A percentile compares a stretch with the other conserved stretches of the same genome.
phyloP scores from a whole-genome alignment of 2,888 invertebrate species.

The Clitarchus hookeri region DNA sequence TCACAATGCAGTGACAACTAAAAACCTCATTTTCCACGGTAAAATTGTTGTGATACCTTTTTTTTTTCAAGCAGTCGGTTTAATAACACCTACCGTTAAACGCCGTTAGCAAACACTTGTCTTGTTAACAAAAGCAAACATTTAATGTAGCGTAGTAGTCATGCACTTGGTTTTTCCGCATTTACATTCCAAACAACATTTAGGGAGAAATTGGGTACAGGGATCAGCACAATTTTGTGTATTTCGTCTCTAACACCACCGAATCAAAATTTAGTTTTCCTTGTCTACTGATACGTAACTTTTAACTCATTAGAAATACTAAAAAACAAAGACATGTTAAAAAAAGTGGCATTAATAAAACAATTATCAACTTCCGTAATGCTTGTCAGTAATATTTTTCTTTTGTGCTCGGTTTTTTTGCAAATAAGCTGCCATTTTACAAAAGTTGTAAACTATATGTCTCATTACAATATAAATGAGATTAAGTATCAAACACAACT shows the following conservation, averaged over 20 bases:
- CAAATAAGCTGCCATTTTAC: not conserved
- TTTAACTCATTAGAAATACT: not conserved
- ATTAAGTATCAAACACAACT: constrained; percentile 6
- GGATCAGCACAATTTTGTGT: not conserved
- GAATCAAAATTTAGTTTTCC: not conserved
- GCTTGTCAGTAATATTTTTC: not conserved
- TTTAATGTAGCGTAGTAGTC: too few relatives aligned
- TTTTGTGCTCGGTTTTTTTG: not conserved
- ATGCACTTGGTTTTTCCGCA: too few relatives aligned
- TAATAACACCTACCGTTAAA: too few relatives aligned
- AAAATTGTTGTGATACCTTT: too few relatives aligned
- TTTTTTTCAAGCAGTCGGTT: too few relatives aligned
- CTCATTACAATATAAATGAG: not conserved
- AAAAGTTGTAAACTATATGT: not conserved
- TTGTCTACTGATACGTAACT: not conserved
- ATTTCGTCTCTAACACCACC: not conserved
- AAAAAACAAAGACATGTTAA: not conserved
- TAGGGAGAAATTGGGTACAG: not conserved
- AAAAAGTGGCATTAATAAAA: too few relatives aligned
- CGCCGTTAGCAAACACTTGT: too few relatives aligned
- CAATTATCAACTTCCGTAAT: too few relatives aligned
- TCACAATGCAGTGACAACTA: too few relatives aligned
- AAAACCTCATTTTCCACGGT: too few relatives aligned
- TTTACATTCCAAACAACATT: too few relatives aligned
- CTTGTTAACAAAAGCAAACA: too few relatives aligned